Evolutionary conservation across 1,140 invertebrate species (phyloP), one percentile per base, ranked within the genome.

Genomic region (Plutomurus gul): DNA sequence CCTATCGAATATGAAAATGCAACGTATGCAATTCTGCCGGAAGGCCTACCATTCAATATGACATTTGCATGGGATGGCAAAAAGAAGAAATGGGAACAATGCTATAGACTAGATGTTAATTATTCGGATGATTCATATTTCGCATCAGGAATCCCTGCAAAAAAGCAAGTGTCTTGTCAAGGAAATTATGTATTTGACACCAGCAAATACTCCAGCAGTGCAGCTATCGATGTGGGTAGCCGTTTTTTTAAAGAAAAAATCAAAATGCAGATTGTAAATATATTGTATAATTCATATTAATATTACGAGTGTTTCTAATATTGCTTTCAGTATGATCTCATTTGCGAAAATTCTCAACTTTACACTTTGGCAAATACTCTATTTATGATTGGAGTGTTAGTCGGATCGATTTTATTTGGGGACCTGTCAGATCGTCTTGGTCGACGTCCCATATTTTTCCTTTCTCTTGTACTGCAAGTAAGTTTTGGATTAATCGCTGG

Each of bases 301-400:
- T 43, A n/a, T 43, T 10, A 43, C 30, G 18, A 77, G 56, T 56
- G 16, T 51, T 51, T 37, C 60, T 74, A 1, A 22, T 20, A 36
- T 65, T 76, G 40, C 73, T 39, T 89, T 78, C 85, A 94, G 92
- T 95, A 92, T 89, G 85, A 93, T 84, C 86, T 95, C 82, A 92
- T 94, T 13, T 95, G 94, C 86, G 89, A 91, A 18, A 43, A 72
- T 27, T 87, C 87, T 60, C 88, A 89, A 18, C 25, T 40, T 7
- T 40, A 89, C 77, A 91, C 92, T 10, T 90, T 89, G 70, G 90
- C 92, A 8, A 92, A 94, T 85, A 90, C 93, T 1, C 84, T 94
- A 40, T 94, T 94, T 85, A 95, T 96, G 93, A 86, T 92, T 79
- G 94, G 94, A 77, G 92, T 93, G 43, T 90, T 94, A 84, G 82